These are phyloP conservation scores for Calameuta pallipes DNA, from an alignment of 2,888 invertebrate species.

Conservation along the genomic window DNA sequence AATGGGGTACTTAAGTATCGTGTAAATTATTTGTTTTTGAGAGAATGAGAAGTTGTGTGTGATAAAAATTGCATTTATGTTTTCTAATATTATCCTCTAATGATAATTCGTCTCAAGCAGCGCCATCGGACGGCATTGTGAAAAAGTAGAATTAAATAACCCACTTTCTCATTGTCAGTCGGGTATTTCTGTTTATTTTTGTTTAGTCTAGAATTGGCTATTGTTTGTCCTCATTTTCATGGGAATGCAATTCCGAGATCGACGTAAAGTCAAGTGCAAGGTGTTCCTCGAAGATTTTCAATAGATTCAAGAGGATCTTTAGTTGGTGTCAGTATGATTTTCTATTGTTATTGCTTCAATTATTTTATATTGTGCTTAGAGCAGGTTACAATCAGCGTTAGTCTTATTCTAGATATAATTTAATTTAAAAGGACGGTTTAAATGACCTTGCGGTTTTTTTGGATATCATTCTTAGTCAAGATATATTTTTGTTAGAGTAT, in stretches of 20 bases:
- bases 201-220: not conserved
- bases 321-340: not conserved
- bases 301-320: not conserved
- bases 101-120: not conserved
- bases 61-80: not conserved
- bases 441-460: not conserved
- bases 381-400: not conserved
- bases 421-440: not conserved
- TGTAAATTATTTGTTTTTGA: too few relatives aligned
- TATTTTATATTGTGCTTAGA: not conserved
- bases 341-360: not conserved
- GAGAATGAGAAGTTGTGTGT: too few relatives aligned
- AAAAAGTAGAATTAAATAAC: not conserved
- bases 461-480: not conserved
- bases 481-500: not conserved
- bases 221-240: not conserved
- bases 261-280: not conserved
- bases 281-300: not conserved
- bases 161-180: not conserved
- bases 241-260: not conserved
- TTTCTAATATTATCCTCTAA: not conserved
- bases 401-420: not conserved
- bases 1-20: too few relatives aligned
- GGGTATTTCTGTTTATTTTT: not conserved
- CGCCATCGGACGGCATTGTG: not conserved